Evolutionary conservation across 1,140 invertebrate species (phyloP), one percentile per base, ranked within the genome.

Genomic region (Varroa destructor): DNA sequence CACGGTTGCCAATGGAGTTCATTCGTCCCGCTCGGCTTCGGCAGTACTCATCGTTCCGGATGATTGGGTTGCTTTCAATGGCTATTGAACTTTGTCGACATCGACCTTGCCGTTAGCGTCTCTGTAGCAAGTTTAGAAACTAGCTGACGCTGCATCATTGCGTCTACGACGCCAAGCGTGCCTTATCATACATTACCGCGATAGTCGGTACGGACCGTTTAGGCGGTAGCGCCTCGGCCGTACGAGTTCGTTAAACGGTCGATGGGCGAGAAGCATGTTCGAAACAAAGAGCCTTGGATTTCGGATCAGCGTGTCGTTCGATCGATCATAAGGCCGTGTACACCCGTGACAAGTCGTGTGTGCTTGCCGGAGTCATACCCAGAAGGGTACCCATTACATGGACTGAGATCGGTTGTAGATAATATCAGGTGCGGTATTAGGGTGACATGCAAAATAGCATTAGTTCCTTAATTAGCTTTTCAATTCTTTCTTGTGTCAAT

Each of bases 241-340:
- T 37, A 67, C 40, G n/a, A 67, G 61, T 1, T 12, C 40, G 61
- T 67, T 67, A 36, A 67, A 37, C 12, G 40, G 61, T 36, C 61
- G 61, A 43, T 67, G 61, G 46, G 61, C 1, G 61, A 67, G 61
- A 12, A 67, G 40, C 61, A 67, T 67, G 12, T 67, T 67, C 14
- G 61, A 67, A 37, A 67, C 61, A 37, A 67, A 12, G 46, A 67
- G 61, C 46, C 40, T 37, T 10, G 61, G 14, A 12, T 67, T 67
- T 12, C 61, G 61, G 46, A 67, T 40, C 61, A 67, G 61, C 61
- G 14, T 10, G 61, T 46, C 61, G 61, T 25, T 12, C 12, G 61
- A 46, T 67, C 61, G 40, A 67, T 10, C 46, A 46, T 37, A 37
- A 67, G 40, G 40, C 46, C 61, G 37, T 67, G 61, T 8, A 25